A percentile compares a stretch with the other conserved stretches of the same genome.
Conservation (phyloP, 2,797 vertebrate species). For the Onychomys arenicola region DNA sequence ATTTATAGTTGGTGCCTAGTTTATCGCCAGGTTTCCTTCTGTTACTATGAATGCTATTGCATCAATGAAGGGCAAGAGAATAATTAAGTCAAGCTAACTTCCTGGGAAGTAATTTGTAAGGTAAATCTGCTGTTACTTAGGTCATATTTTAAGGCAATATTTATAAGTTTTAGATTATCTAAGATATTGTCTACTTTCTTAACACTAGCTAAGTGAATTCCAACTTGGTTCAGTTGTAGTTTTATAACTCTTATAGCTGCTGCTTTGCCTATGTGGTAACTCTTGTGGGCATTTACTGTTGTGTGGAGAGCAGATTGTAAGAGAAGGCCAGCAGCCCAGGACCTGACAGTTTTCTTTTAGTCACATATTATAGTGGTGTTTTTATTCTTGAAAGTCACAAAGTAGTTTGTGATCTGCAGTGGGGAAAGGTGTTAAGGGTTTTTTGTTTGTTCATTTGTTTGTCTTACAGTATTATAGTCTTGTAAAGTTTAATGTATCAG, state of each 20-base stretch:
- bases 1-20: neutral
- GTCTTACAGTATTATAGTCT: neutral
- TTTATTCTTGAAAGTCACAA: slow-evolving; percentile 54
- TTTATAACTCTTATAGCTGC: slow-evolving; percentile 38
- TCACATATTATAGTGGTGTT: neutral
- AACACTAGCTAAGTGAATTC: slow-evolving; percentile 38
- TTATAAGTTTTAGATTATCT: slow-evolving; percentile 49
- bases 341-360: neutral
- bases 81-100: slow-evolving; percentile 50
- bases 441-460: neutral
- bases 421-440: neutral
- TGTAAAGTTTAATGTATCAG: slow-evolving; percentile 31
- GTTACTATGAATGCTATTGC: neutral
- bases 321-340: neutral
- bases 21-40: slow-evolving; percentile 61
- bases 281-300: neutral
- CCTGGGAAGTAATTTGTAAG: slow-evolving; percentile 37
- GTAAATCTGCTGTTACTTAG: slow-evolving; percentile 33
- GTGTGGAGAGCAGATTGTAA: neutral
- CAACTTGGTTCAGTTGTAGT: slow-evolving; percentile 29
- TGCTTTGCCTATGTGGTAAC: slow-evolving; percentile 38
- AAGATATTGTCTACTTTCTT: slow-evolving; percentile 20
- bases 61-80: neutral
- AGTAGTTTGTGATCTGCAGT: neutral
- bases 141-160: slow-evolving; percentile 55